Conservation (phyloP, 2,888 invertebrate species). For the Nomada goodeniana region DNA sequence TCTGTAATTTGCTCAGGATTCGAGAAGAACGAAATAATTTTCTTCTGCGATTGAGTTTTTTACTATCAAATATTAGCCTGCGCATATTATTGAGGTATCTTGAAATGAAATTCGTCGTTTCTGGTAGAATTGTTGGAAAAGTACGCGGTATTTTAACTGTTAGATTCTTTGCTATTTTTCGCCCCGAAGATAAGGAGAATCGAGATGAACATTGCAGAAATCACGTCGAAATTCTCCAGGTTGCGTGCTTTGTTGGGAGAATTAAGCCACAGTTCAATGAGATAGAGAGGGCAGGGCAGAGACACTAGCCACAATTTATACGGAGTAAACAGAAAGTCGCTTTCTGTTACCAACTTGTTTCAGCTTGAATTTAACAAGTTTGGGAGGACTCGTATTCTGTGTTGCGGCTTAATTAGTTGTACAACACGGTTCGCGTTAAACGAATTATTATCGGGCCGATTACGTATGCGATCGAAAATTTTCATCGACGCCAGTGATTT, state of each 20-base stretch:
- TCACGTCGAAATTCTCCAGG: neutral
- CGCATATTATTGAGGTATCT: too few relatives aligned
- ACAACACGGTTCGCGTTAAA: neutral
- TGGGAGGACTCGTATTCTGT: conserved; percentile 12
- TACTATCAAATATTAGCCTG: too few relatives aligned
- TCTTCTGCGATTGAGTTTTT: too few relatives aligned
- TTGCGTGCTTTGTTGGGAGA: conserved; percentile 6
- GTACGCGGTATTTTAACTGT: neutral
- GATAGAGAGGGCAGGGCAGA: conserved; percentile 22
- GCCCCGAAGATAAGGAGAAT: neutral
- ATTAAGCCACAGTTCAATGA: conserved; percentile 23
- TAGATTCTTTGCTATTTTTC: neutral
- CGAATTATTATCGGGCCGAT: conserved; percentile 1
- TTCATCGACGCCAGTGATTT: neutral
- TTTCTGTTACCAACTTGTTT: conserved; percentile 33
- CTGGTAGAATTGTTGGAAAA: too few relatives aligned
- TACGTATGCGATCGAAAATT: neutral
- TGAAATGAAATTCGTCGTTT: too few relatives aligned
- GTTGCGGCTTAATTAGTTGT: conserved; percentile 30
- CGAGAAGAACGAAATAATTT: too few relatives aligned
- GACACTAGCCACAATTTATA: conserved; percentile 20
- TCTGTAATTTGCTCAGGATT: too few relatives aligned
- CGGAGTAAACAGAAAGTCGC: conserved; percentile 30
- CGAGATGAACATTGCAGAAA: neutral
- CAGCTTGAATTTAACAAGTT: conserved; percentile 27